These are phyloP conservation scores for Petrocephalus schoutedeni DNA, from an alignment of 2,797 vertebrate genomes.

Conservation along the genomic window DNA sequence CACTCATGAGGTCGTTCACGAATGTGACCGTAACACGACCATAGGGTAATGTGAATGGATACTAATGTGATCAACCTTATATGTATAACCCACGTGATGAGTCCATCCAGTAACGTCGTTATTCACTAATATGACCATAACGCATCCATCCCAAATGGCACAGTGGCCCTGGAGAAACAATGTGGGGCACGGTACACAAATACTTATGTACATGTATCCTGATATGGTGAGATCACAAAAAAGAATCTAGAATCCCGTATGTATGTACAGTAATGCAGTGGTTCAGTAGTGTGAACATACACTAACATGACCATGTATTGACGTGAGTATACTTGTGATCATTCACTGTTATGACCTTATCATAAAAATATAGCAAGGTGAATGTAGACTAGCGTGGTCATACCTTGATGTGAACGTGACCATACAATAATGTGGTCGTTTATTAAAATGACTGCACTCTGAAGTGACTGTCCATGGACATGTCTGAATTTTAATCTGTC, in stretches of 20 bases:
- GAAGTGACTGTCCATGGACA: not conserved
- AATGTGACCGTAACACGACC: too few species aligned
- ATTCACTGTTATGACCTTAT: not conserved
- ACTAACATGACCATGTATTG: not conserved
- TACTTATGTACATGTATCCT: not conserved
- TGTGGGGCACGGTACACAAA: not conserved
- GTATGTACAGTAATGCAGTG: not conserved
- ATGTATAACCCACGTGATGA: too few species aligned
- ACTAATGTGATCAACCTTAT: too few species aligned
- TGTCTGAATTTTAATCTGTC: not conserved
- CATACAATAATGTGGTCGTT: too few species aligned
- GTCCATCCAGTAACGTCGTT: too few species aligned
- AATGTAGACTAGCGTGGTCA: too few species aligned
- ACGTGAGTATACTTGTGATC: not conserved
- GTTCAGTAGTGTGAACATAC: not conserved
- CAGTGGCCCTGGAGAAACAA: not conserved
- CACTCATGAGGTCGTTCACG: too few species aligned
- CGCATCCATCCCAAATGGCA: not conserved
- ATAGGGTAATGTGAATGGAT: too few species aligned
- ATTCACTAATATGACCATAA: not conserved
- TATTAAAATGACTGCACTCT: too few species aligned
- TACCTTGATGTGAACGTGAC: too few species aligned
- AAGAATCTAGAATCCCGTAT: not conserved
- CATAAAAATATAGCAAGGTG: too few species aligned
- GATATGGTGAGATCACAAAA: not conserved